Evolutionary conservation across 2,888 invertebrate genomes (phyloP), one percentile per base, ranked within the genome.

Genomic region (Plagodis pulveraria): DNA sequence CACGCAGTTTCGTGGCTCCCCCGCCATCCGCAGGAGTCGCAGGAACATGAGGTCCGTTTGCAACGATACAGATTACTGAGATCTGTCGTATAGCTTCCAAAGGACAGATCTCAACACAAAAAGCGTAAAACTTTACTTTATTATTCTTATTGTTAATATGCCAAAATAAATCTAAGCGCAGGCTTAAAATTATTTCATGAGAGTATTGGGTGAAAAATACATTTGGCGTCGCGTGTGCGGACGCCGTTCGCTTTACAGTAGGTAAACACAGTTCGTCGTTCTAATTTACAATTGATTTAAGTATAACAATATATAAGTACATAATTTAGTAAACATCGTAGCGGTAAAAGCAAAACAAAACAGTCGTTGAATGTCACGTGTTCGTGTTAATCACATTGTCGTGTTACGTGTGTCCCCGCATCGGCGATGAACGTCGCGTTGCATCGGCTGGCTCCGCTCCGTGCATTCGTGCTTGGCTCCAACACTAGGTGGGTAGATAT

Each of bases 161-260:
- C 88, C 89, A 81, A 87, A 84, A 83, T 86, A 84, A 82, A 77
- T 82, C 79, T 78, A 76, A 87, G 89, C 81, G 81, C 89, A 90
- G 87, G 89, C 86, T 89, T 84, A 82, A 81, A 80, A 78, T 77
- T 81, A 81, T 81, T 80, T 74, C 75, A 80, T 83, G 78, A 90
- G 91, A 92, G 92, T 91, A 91, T 91, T 92, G 92, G 92, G 92
- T 92, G 92, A 92, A 92, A 92, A 92, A 89, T 92, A 92, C 91
- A 89, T 90, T 81, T 85, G 86, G 86, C 84, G 83, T 76, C 81
- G 81, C 76, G 86, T 82, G 84, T 77, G 77, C 77, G 73, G 80
- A 84, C 86, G 84, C 81, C 38, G 81, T 84, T 78, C 78, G 72
- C 72, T 81, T 77, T 76, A 74, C 76, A 74, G 77, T 82, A n/a